Conservation (phyloP, 2,797 vertebrate species). For the Distichodus sexfasciatus region DNA sequence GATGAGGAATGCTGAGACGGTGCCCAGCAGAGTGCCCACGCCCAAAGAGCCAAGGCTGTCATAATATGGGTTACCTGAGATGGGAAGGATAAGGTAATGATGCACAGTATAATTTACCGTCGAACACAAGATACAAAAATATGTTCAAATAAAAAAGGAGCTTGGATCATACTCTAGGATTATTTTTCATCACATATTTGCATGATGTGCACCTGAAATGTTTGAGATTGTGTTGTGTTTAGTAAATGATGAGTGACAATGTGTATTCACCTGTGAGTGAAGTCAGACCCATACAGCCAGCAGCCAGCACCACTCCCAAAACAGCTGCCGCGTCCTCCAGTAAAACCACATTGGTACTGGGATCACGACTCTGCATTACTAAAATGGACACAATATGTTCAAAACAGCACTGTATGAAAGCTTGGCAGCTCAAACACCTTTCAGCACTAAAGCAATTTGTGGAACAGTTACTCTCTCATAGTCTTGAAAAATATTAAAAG, state of each 20-base stretch:
- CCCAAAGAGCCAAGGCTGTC: slow-evolving; percentile 93
- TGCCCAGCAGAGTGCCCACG: slow-evolving; percentile 88
- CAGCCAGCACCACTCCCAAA: slow-evolving; percentile 86
- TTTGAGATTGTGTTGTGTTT: too few relatives aligned
- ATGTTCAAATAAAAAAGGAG: too few relatives aligned
- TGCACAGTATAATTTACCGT: too few relatives aligned
- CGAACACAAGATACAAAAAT: too few relatives aligned
- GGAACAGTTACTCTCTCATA: too few relatives aligned
- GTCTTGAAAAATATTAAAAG: background rate
- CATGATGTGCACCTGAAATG: too few relatives aligned
- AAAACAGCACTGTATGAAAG: background rate
- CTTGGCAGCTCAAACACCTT: too few relatives aligned
- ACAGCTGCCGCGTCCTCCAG: slow-evolving; percentile 96
- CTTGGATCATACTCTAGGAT: too few relatives aligned
- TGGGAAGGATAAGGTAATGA: background rate
- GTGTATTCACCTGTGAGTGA: slow-evolving; percentile 87
- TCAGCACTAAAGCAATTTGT: too few relatives aligned
- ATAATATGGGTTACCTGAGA: slow-evolving; percentile 88
- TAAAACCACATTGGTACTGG: slow-evolving; percentile 95
- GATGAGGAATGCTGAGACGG: slow-evolving; percentile 94
- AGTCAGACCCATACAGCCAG: slow-evolving; percentile 94
- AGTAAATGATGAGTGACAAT: background rate
- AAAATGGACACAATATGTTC: slow-evolving; percentile 24
- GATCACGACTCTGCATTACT: slow-evolving; percentile 96
- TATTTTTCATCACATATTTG: too few relatives aligned